Base-by-base conservation (phyloP, 1,140 invertebrate species). In the Lycorma delicatula region DNA sequence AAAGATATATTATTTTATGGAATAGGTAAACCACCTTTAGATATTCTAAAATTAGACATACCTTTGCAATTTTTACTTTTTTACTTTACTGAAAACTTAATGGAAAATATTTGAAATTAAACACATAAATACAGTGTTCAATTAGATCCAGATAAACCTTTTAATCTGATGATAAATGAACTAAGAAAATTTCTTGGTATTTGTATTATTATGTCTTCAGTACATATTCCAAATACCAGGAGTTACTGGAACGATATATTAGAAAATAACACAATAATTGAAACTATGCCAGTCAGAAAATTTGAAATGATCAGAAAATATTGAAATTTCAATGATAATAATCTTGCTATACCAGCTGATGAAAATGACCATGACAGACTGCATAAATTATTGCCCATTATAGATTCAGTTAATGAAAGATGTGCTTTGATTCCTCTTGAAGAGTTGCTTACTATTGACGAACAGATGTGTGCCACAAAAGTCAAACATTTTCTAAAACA, bases 251-350 rank as follows among this genome's bases (percentile, higher is more conserved):
- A 51, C 46, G 27, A 44, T 25, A 34, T 51, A 3, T 27, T 60
- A n/a, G 59, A 36, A n/a, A 51, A 52, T 44, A 22, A 31, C 16
- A 26, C 20, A 18, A 57, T 60, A 29, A 9, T 29, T 29, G 34
- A 60, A 23, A 52, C 54, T 11, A 60, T 57, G 34, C 29, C 36
- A 26, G 23, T 47, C 20, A 54, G 48, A 16, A 26, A 28, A 48
- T 59, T 59, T 54, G 48, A 60, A 53, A 36, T n/a, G 23, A 60
- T 56, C 25, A 29, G 34, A 23, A 31, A 44, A 13, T 60, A 55
- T 6, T 26, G 56, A n/a, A 54, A 57, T 29, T 60, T 60, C 48
- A 56, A 56, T 52, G 22, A 60, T 46, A 56, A 56, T 51, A 23
- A 29, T 9, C 28, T 34, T 16, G 48, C 48, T 13, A 28, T 56